Conservation (phyloP, 2,113 vertebrate genomes). For the Rallus limicola region DNA sequence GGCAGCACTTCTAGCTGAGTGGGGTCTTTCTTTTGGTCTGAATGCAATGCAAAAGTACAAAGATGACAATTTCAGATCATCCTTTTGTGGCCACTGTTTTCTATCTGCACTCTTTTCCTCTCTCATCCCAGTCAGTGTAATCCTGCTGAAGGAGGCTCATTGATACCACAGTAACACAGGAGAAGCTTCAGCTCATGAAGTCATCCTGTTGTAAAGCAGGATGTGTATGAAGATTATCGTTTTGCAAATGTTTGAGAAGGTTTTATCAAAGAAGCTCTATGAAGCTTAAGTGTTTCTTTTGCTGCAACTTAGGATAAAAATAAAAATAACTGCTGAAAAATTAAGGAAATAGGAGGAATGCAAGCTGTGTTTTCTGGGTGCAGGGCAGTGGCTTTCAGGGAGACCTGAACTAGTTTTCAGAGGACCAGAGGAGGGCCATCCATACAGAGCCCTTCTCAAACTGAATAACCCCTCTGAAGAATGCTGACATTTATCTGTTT, state of each 20-base stretch:
- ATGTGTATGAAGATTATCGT: background rate
- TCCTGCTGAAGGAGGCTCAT: background rate
- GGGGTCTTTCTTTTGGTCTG: background rate
- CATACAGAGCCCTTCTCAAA: background rate
- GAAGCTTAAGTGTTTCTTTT: background rate
- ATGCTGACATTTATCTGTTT: background rate
- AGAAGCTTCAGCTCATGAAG: background rate
- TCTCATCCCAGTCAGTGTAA: background rate
- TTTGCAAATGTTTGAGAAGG: background rate
- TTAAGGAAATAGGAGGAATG: background rate
- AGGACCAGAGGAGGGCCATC: background rate
- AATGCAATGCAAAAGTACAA: background rate
- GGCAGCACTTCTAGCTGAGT: background rate
- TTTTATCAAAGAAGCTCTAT: background rate
- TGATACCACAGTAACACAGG: accelerated
- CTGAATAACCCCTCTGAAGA: background rate
- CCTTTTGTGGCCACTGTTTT: background rate
- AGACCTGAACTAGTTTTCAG: background rate
- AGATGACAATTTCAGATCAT: background rate
- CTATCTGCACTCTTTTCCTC: background rate
- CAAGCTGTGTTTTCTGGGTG: background rate
- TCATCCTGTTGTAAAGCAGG: background rate
- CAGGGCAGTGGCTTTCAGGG: background rate
- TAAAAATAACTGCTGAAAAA: background rate
- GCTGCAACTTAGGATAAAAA: background rate